phyloP scores from a whole-genome alignment of 2,113 vertebrate genomes.

The Leucosticte australis region DNA sequence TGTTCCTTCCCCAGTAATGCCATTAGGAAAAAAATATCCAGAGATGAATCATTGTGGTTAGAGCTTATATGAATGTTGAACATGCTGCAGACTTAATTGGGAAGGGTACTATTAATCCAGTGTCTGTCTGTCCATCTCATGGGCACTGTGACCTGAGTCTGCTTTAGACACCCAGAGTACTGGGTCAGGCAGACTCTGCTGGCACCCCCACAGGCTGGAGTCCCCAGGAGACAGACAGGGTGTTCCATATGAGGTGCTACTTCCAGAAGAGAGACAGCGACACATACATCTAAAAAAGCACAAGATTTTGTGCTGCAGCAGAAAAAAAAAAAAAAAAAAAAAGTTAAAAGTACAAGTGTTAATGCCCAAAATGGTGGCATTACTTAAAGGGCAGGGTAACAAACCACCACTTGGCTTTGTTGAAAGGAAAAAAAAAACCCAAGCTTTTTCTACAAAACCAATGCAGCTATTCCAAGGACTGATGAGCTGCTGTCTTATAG shows the following conservation, averaged over 20 bases:
- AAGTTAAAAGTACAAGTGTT: too few relatives aligned
- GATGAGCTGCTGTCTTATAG: not conserved
- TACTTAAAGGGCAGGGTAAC: not conserved
- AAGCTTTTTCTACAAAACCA: not conserved
- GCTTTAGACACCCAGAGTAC: not conserved
- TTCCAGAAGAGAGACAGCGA: not conserved
- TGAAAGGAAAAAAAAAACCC: not conserved
- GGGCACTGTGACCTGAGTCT: not conserved
- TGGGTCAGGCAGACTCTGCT: not conserved
- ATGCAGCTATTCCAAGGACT: not conserved
- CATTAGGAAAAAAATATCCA: not conserved
- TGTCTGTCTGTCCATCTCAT: not conserved
- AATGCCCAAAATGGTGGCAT: not conserved
- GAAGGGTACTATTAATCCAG: not conserved
- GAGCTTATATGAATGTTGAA: not conserved
- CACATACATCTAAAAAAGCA: not conserved
- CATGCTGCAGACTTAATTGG: not conserved
- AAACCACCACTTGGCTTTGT: not conserved
- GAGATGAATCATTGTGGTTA: not conserved
- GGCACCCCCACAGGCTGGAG: not conserved
- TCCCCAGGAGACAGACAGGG: not conserved
- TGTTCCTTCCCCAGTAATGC: not conserved
- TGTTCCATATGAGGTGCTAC: not conserved
- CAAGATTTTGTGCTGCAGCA: not conserved
- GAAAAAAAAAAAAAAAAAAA: not conserved